Evolutionary conservation across 2,113 vertebrate genomes (phyloP).

Genomic region (Egretta garzetta): DNA sequence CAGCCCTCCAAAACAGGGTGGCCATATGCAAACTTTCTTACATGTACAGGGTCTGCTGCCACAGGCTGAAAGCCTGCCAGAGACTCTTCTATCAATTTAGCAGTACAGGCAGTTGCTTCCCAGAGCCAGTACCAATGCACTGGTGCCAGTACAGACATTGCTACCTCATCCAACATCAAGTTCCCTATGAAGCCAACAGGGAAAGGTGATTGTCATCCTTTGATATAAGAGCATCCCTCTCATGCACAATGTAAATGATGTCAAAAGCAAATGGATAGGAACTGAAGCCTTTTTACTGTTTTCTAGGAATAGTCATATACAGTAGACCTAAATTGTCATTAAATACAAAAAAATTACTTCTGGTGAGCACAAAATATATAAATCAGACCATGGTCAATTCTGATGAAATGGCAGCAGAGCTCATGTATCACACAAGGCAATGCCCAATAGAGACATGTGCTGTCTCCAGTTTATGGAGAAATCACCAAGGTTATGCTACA

Average conservation of each 20-base stretch:
- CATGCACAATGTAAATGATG: background rate
- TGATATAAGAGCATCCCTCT: background rate
- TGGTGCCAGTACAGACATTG: background rate
- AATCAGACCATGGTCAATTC: background rate
- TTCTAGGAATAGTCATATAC: background rate
- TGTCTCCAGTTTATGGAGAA: background rate
- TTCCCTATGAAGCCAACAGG: background rate
- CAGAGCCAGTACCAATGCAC: background rate
- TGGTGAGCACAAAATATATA: background rate
- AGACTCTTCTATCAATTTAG: background rate
- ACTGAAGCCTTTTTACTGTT: background rate
- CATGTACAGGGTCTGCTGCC: rapidly evolving
- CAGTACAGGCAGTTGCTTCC: background rate
- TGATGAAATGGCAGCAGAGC: background rate
- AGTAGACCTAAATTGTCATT: background rate
- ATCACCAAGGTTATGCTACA: background rate
- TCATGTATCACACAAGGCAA: background rate
- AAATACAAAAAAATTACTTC: background rate
- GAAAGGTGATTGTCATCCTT: background rate
- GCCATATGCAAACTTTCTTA: background rate
- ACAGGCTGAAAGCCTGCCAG: background rate
- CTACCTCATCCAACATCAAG: background rate
- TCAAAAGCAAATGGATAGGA: background rate
- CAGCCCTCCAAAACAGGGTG: background rate
- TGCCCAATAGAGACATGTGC: background rate